Evolutionary conservation across 2,113 vertebrate genomes (phyloP).

Genomic region (Oncorhynchus keta): DNA sequence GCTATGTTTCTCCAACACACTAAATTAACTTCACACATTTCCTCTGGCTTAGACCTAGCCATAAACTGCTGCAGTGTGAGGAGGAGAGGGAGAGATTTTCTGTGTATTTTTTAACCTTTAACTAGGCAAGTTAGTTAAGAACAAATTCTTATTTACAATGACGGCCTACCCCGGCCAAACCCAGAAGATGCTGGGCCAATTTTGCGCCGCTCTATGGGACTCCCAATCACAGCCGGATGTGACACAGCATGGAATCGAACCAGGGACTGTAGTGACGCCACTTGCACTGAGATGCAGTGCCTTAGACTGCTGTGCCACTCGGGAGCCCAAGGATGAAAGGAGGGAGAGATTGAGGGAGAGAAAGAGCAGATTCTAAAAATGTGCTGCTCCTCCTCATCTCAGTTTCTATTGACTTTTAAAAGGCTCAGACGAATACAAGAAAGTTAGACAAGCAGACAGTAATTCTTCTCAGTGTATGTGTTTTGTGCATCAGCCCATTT

Average conservation of each 20-base stretch:
- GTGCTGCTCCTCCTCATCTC: not conserved
- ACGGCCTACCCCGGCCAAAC: too few relatives aligned
- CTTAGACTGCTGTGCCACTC: too few relatives aligned
- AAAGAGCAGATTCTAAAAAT: not conserved
- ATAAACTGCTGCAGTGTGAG: slow-evolving; percentile 52
- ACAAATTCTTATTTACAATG: too few relatives aligned
- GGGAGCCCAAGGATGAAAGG: slow-evolving; percentile 23
- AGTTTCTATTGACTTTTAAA: not conserved
- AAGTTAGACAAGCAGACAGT: not conserved
- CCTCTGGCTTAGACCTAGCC: slow-evolving; percentile 66
- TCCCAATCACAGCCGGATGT: too few relatives aligned
- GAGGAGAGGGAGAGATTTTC: not conserved
- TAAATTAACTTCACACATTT: slow-evolving; percentile 79
- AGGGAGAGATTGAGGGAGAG: slow-evolving; percentile 59
- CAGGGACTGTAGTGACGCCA: too few relatives aligned
- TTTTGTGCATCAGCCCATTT: slow-evolving; percentile 50
- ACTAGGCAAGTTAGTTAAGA: too few relatives aligned
- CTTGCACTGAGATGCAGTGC: too few relatives aligned
- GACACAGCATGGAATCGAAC: too few relatives aligned
- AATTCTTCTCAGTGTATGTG: not conserved
- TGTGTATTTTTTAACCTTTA: too few relatives aligned
- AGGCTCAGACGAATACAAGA: not conserved
- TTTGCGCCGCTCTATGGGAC: too few relatives aligned
- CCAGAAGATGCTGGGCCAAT: too few relatives aligned
- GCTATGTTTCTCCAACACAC: slow-evolving; percentile 50